phyloP scores from a whole-genome alignment of 1,140 invertebrate genomes.

The Drosophila lacteicornis region DNA sequence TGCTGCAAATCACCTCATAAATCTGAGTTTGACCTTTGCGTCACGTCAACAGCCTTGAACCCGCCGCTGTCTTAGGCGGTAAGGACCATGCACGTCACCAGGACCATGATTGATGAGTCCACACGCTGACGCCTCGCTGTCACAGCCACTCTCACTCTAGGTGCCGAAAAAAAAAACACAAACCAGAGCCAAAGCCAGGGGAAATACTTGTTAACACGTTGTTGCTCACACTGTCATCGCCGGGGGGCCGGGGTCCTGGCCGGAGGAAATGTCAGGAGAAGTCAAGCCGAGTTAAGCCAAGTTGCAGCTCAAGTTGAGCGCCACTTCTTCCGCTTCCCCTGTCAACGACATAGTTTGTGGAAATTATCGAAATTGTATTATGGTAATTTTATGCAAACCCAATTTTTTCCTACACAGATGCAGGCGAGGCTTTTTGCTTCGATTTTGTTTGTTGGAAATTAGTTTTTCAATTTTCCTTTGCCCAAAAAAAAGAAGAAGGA shows the following conservation, averaged over 20 bases:
- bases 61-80: constrained; percentile 11
- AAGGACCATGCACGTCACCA: constrained; percentile 32
- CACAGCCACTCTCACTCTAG: constrained; percentile 25
- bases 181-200: background rate
- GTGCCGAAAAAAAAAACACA: constrained; percentile 29
- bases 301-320: constrained; percentile 38
- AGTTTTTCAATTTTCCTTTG: constrained; percentile 70
- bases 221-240: constrained; percentile 25
- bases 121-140: constrained; percentile 22
- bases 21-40: constrained; percentile 41
- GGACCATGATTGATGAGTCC: constrained; percentile 45
- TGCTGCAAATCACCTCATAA: constrained; percentile 35
- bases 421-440: constrained; percentile 37
- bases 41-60: constrained; percentile 42
- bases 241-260: background rate
- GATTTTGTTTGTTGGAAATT: constrained; percentile 72
- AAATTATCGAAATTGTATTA: constrained; percentile 79
- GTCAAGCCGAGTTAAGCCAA: constrained; percentile 45
- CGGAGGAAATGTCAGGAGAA: constrained; percentile 21
- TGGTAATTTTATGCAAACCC: constrained; percentile 73
- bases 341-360: constrained; percentile 45
- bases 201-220: constrained; percentile 57
- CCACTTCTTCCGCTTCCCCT: constrained; percentile 6
- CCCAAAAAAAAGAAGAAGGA: background rate
- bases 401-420: constrained; percentile 56